Conservation (phyloP, 2,113 vertebrate genomes). For the Nematolebias whitei region DNA sequence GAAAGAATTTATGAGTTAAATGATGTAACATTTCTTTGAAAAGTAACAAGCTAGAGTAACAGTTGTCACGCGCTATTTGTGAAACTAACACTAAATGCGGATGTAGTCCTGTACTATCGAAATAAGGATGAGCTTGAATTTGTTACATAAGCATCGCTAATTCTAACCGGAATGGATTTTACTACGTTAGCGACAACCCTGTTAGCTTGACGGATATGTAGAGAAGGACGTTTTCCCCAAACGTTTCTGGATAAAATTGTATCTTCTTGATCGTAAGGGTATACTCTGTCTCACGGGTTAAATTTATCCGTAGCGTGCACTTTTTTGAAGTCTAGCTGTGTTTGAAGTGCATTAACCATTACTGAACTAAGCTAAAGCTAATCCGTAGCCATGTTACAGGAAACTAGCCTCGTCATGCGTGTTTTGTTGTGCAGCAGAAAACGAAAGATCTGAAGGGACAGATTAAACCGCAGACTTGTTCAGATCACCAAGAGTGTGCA, state of each 20-base stretch:
- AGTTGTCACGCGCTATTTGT: not conserved
- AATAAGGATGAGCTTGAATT: not conserved
- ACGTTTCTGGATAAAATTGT: constrained; percentile 40
- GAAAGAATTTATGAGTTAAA: not conserved
- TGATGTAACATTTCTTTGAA: not conserved
- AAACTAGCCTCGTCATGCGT: constrained; percentile 21
- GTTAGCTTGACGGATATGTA: constrained; percentile 49
- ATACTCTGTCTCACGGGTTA: constrained; percentile 7
- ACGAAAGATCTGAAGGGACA: not conserved
- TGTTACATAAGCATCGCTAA: not conserved
- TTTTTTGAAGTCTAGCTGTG: not conserved
- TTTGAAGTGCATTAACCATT: constrained; percentile 14
- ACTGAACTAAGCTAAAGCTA: constrained; percentile 29
- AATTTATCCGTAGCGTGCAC: not conserved
- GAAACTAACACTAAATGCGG: accelerated
- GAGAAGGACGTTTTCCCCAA: constrained; percentile 49
- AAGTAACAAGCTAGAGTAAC: not conserved
- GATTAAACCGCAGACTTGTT: accelerated
- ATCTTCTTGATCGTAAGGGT: constrained; percentile 31
- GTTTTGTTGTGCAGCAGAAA: constrained; percentile 22
- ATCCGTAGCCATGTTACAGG: constrained; percentile 17
- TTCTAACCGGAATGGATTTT: constrained; percentile 46
- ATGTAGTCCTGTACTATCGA: accelerated
- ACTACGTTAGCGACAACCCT: constrained; percentile 11
- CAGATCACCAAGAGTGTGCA: accelerated